A percentile compares a stretch with the other conserved stretches of the same genome.
Evolutionary conservation across 2,797 vertebrate species (phyloP).

Genomic region (Pipistrellus pygmaeus): DNA sequence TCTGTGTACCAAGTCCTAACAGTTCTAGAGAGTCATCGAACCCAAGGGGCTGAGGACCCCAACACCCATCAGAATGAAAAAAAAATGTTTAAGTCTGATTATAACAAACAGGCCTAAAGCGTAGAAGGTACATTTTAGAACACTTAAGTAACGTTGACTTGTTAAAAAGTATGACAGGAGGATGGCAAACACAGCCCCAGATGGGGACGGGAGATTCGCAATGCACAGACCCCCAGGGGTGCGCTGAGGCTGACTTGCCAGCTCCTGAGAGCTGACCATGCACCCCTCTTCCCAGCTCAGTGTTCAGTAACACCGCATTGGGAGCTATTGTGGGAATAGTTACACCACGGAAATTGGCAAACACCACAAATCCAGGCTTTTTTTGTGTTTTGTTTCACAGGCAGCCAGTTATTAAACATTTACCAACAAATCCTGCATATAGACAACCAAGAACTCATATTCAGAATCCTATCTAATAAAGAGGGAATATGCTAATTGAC

Average conservation of each 20-base stretch:
- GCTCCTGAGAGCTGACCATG: neutral
- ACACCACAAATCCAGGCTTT: too few relatives aligned
- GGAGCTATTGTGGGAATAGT: neutral
- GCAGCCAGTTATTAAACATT: neutral
- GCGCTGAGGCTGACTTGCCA: fast-evolving
- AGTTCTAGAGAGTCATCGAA: neutral
- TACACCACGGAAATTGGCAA: too few relatives aligned
- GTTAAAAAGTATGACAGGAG: neutral
- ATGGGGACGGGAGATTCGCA: neutral
- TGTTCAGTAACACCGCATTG: neutral
- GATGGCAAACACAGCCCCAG: neutral
- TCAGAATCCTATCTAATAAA: neutral
- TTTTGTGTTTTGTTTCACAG: neutral
- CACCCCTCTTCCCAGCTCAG: neutral
- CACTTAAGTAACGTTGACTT: neutral
- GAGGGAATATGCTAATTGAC: too few relatives aligned
- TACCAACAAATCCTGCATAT: neutral
- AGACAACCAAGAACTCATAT: neutral
- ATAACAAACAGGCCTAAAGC: too few relatives aligned
- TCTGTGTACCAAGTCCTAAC: neutral
- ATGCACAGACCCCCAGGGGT: neutral
- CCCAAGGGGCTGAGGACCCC: neutral
- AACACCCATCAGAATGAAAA: neutral
- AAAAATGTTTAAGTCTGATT: too few relatives aligned
- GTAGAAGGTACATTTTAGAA: neutral